These are phyloP conservation scores for Elaphurus davidianus DNA, from an alignment of 2,113 vertebrate species.

Conservation along the genomic window DNA sequence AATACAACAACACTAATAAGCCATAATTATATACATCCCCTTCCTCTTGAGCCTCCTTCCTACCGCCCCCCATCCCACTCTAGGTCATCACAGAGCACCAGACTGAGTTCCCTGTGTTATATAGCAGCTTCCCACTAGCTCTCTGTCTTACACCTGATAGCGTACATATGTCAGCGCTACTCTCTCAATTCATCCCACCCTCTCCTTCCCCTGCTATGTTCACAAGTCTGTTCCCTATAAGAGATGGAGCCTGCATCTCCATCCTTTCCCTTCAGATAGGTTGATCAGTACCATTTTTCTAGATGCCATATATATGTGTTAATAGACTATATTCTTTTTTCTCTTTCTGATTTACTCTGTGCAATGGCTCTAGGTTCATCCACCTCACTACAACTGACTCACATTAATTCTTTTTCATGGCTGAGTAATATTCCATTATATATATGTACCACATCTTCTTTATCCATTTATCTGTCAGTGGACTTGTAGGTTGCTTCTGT, in stretches of 20 bases:
- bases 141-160: neutral
- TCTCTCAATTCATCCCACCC: rapidly evolving
- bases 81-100: rapidly evolving
- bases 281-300: neutral
- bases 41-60: neutral
- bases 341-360: neutral
- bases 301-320: neutral
- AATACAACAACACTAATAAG: neutral
- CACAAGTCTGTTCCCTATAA: neutral
- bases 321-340: neutral
- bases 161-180: neutral
- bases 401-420: neutral
- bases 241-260: neutral
- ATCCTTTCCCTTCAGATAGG: neutral
- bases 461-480: neutral
- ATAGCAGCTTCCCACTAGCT: neutral
- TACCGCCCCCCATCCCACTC: rapidly evolving
- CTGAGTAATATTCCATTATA: neutral
- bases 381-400: neutral
- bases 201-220: neutral
- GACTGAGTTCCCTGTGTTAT: neutral
- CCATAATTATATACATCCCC: neutral
- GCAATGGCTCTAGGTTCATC: neutral
- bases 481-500: neutral
- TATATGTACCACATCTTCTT: neutral